Percentiles rank a stretch among this genome's conserved stretches.
Evolutionary conservation across 2,888 invertebrate species (phyloP).

Genomic region (Atethmia centrago): DNA sequence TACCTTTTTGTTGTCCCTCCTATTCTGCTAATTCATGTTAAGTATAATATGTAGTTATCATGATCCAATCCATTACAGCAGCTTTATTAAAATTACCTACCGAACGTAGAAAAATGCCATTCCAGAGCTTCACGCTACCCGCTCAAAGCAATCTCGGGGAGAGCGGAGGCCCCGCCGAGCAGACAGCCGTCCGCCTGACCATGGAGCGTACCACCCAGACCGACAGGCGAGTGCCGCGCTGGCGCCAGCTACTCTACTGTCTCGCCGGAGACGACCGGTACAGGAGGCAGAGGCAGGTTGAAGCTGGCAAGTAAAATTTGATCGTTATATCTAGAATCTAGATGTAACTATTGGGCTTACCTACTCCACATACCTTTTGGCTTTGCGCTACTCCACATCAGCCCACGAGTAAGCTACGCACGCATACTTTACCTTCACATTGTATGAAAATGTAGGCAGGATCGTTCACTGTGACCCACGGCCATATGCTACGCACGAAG

Average conservation of each 20-base stretch:
- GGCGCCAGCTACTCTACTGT: constrained; percentile 95
- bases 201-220: constrained; percentile 96
- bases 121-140: constrained; percentile 82
- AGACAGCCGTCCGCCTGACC: constrained; percentile 90
- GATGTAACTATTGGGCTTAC: background rate
- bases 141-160: constrained; percentile 73
- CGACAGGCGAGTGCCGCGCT: constrained; percentile 93
- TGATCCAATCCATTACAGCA: no score
- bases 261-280: constrained; percentile 94
- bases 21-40: no score
- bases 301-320: constrained; percentile 88
- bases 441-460: background rate
- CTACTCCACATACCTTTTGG: no score
- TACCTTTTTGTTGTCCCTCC: no score
- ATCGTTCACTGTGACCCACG: background rate
- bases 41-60: no score
- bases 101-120: constrained; percentile 25
- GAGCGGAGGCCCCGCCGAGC: constrained; percentile 68
- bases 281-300: constrained; percentile 93
- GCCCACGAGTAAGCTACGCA: background rate
- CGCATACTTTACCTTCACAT: background rate
- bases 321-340: background rate
- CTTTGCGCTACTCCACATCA: background rate
- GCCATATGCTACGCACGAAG: no score
- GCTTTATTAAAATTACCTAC: background rate